Conservation (phyloP, 2,113 vertebrate species). For the Toxostoma redivivum region DNA sequence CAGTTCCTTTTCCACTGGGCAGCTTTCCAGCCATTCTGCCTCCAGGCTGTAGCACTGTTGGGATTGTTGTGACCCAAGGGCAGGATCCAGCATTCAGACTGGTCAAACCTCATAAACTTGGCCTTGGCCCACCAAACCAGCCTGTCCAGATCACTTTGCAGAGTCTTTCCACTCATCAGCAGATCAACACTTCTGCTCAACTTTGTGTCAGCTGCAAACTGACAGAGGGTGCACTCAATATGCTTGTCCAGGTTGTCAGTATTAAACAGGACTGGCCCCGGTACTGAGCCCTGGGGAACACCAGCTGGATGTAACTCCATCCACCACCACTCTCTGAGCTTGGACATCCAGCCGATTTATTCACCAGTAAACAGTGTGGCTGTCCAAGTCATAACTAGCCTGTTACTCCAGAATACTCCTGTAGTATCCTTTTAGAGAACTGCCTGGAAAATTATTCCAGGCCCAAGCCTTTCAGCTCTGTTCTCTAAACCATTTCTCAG, state of each 20-base stretch:
- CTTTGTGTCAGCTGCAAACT: too few species aligned
- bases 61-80: not conserved
- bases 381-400: not conserved
- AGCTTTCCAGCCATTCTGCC: not conserved
- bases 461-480: too few species aligned
- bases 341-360: not conserved
- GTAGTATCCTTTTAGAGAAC: too few species aligned
- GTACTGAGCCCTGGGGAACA: not conserved
- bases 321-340: not conserved
- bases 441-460: too few species aligned
- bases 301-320: not conserved
- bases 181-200: not conserved
- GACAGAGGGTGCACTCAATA: not conserved
- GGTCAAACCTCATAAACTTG: not conserved
- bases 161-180: not conserved
- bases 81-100: rapidly evolving
- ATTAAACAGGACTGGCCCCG: not conserved
- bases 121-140: not conserved
- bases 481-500: too few species aligned
- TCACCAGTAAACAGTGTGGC: not conserved
- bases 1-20: not conserved
- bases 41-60: not conserved
- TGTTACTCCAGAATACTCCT: not conserved
- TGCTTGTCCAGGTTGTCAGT: not conserved
- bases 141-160: not conserved